These are phyloP conservation scores for Parascotia fuliginaria DNA, from an alignment of 2,888 invertebrate species.

Conservation along the genomic window DNA sequence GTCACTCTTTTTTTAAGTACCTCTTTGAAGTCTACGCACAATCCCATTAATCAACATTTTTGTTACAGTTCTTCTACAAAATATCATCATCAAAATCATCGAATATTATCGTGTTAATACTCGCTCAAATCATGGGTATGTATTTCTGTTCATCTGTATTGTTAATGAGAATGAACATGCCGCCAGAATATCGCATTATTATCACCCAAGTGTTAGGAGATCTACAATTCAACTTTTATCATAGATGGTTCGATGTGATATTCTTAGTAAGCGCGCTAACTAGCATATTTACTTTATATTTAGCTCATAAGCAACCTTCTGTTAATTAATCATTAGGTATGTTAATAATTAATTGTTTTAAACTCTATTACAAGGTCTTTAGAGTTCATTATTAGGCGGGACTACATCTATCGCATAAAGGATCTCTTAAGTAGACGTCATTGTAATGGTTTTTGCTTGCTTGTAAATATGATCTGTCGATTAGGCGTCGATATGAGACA, in stretches of 20 bases:
- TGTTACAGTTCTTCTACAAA: constrained; percentile 97
- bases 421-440: too few species aligned
- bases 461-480: too few species aligned
- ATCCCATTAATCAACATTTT: background rate
- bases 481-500: too few species aligned
- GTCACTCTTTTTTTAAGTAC: too few species aligned
- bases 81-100: constrained; percentile 99
- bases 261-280: constrained; percentile 98
- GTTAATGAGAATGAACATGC: constrained; percentile 99
- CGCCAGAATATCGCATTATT: constrained; percentile 97
- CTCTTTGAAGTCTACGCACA: too few species aligned
- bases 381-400: too few species aligned
- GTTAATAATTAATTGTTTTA: too few species aligned
- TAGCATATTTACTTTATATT: constrained; percentile 97
- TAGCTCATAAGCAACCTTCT: constrained; percentile 96
- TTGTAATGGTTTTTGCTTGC: too few species aligned
- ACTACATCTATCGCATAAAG: too few species aligned
- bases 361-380: too few species aligned
- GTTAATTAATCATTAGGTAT: constrained; percentile 60
- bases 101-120: constrained; percentile 97
- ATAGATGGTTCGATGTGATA: constrained; percentile 99
- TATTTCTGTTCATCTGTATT: constrained; percentile 99
- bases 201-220: constrained; percentile 95
- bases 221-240: constrained; percentile 99
- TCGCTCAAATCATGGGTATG: constrained; percentile 99